Evolutionary conservation across 1,140 invertebrate genomes (phyloP).

Genomic region (Trichonephila clavipes): DNA sequence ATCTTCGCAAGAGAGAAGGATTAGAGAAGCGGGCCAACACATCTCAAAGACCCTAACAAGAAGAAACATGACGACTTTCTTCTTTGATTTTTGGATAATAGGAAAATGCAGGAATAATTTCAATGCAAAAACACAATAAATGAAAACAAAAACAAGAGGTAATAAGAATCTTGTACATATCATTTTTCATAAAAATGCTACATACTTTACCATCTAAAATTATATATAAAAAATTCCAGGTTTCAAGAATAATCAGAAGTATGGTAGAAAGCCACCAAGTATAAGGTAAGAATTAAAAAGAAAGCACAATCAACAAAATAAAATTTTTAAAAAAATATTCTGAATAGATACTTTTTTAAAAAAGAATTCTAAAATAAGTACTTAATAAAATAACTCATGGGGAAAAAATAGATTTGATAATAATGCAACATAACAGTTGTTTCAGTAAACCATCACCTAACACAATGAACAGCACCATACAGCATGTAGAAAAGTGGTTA

Average conservation of each 20-base stretch:
- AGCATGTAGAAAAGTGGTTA: neutral
- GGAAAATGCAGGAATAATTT: conserved; percentile 67
- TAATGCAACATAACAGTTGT: neutral
- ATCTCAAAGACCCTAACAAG: conserved; percentile 76
- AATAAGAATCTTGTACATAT: conserved; percentile 60
- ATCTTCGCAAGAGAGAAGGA: conserved; percentile 26
- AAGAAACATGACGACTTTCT: conserved; percentile 72
- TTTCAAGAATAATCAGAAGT: conserved; percentile 38
- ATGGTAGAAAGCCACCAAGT: conserved; percentile 9
- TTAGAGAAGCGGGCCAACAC: conserved; percentile 64
- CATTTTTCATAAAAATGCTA: conserved; percentile 63
- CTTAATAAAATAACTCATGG: neutral
- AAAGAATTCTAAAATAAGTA: neutral
- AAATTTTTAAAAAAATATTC: neutral
- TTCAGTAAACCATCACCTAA: neutral
- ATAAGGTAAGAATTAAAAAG: conserved; percentile 28
- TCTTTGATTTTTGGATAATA: conserved; percentile 68
- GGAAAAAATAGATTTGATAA: neutral
- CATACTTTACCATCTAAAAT: conserved; percentile 66
- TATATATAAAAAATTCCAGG: neutral
- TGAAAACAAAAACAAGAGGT: conserved; percentile 45
- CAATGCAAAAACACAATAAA: conserved; percentile 51
- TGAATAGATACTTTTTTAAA: neutral
- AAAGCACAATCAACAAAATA: neutral
- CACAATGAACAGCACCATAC: neutral